phyloP scores from a whole-genome alignment of 2,888 invertebrate genomes.

The Ennomos fuscantarius region DNA sequence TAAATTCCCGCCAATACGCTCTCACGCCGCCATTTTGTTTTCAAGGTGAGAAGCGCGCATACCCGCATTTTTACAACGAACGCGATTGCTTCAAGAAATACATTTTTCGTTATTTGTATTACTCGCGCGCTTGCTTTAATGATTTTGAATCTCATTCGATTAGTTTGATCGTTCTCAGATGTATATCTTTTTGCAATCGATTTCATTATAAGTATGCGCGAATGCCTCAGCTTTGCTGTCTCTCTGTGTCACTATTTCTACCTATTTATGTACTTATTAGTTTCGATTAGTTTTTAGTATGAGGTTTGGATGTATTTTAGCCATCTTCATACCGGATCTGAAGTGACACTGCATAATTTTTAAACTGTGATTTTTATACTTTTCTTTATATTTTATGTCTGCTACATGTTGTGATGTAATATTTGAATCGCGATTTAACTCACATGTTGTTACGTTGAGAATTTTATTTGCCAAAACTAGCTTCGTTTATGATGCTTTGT shows the following conservation, averaged over 20 bases:
- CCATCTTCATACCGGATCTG: conserved; percentile 76
- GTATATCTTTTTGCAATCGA: conserved; percentile 55
- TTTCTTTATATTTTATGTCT: conserved; percentile 78
- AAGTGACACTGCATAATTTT: conserved; percentile 84
- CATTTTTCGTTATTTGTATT: conserved; percentile 6
- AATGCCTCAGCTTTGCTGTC: conserved; percentile 78
- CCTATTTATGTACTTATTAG: conserved; percentile 80
- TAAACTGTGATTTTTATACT: conserved; percentile 84
- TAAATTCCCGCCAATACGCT: conserved; percentile 78
- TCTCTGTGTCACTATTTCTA: conserved; percentile 76
- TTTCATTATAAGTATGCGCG: conserved; percentile 70
- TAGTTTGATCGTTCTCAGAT: background rate
- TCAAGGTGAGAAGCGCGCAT: conserved; percentile 83
- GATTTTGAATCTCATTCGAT: conserved; percentile 24
- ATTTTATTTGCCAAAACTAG: conserved; percentile 20
- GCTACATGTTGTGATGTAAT: conserved; percentile 81
- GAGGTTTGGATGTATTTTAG: conserved; percentile 64
- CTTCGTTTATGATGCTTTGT: conserved; percentile 56
- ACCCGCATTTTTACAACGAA: conserved; percentile 67
- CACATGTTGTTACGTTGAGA: conserved; percentile 26
- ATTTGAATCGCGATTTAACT: conserved; percentile 35
- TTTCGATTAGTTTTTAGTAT: conserved; percentile 66
- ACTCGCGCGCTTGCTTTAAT: background rate
- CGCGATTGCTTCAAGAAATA: conserved; percentile 58
- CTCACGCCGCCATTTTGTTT: conserved; percentile 83